Evolutionary conservation across 64 coral and sea anemone genomes (phyloP).

Genomic region (Pocillopora verrucosa): DNA sequence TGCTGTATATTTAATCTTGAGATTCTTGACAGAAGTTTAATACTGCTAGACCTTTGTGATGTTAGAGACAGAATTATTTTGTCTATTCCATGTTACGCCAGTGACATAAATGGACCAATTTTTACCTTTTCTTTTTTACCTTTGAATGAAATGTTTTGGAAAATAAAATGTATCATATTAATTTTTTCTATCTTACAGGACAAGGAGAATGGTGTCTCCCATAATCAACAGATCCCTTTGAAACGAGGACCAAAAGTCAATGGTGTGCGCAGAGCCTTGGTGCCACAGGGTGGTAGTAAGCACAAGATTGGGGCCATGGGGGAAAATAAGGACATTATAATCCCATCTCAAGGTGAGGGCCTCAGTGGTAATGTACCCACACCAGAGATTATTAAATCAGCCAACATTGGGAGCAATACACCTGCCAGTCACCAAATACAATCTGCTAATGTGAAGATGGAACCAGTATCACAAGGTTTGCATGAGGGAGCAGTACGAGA

Average conservation of each 20-base stretch:
- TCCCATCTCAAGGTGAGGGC: neutral
- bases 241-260: constrained; percentile 86
- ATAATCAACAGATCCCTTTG: constrained; percentile 24
- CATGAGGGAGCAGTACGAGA: neutral
- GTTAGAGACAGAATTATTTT: neutral
- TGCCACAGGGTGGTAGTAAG: constrained; percentile 32
- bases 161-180: neutral
- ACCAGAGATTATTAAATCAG: neutral
- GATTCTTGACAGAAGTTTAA: neutral
- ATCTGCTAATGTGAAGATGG: neutral
- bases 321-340: constrained; percentile 46
- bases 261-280: constrained; percentile 74
- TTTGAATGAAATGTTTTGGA: too few species aligned
- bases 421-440: neutral
- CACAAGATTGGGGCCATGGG: constrained; percentile 11
- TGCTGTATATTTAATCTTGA: too few species aligned
- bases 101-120: too few species aligned
- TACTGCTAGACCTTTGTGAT: neutral
- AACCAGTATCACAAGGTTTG: neutral
- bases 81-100: too few species aligned
- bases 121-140: too few species aligned
- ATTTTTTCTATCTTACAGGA: constrained; percentile 21
- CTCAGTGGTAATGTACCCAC: neutral
- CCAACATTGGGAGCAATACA: neutral
- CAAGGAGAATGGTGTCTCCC: constrained; percentile 37